Evolutionary conservation across 2,888 invertebrate species (phyloP).

Genomic region (Lordiphosa andalusiaca): DNA sequence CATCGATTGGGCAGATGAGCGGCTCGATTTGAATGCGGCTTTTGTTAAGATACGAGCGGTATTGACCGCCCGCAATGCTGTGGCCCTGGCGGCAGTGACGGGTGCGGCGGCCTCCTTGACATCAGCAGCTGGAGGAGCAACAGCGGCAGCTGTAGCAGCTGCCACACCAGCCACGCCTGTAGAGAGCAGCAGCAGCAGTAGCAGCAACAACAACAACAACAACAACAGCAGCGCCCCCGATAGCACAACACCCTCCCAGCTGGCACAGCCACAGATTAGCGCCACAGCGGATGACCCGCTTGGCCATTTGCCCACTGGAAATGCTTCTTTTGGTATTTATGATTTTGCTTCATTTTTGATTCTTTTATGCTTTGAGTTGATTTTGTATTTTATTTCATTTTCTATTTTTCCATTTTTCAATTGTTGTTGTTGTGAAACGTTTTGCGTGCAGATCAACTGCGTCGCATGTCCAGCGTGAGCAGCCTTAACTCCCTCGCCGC

Average conservation of each 20-base stretch:
- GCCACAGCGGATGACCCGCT: constrained; percentile 68
- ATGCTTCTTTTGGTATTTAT: constrained; percentile 77
- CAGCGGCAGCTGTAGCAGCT: constrained; percentile 24
- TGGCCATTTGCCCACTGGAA: constrained; percentile 75
- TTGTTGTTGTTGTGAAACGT: constrained; percentile 2
- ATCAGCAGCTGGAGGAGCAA: constrained; percentile 11
- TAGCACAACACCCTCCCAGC: constrained; percentile 15
- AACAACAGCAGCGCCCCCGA: constrained; percentile 33
- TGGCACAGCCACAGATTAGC: constrained; percentile 32
- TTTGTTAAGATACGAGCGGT: constrained; percentile 76
- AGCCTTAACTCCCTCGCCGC: constrained; percentile 58
- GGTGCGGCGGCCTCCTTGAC: constrained; percentile 22
- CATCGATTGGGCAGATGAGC: constrained; percentile 76
- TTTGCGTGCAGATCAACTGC: constrained; percentile 75
- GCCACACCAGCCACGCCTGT: constrained; percentile 49
- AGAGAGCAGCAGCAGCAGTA: constrained; percentile 19
- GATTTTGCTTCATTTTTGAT: constrained; percentile 26
- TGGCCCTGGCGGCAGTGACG: constrained; percentile 42
- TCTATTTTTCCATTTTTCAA: neutral
- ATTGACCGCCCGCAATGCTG: constrained; percentile 71
- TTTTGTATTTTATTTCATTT: constrained; percentile 8
- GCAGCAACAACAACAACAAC: constrained; percentile 22
- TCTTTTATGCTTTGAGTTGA: constrained; percentile 2
- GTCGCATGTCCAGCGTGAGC: constrained; percentile 78
- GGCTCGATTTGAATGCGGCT: constrained; percentile 72